Evolutionary conservation across 2,797 vertebrate genomes (phyloP), one percentile per base, ranked within the genome.

Genomic region (Dendrocincla tyrannina): DNA sequence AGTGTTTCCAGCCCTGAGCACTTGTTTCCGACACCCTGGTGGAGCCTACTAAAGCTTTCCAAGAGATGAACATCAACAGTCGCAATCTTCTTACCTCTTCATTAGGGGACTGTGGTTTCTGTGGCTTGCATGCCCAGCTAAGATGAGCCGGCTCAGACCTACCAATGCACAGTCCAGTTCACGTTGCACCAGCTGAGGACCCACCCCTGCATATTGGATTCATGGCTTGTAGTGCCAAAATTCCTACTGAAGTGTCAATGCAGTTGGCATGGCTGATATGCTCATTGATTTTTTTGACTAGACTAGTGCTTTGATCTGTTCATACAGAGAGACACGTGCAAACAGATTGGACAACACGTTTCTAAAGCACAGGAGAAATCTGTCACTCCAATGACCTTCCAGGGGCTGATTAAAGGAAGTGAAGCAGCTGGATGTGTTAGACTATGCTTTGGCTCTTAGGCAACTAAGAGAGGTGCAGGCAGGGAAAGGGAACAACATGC

Each of bases 381-480:
- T 92, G 92, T 95, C 53, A 55, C 78, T 85, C 84, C 0, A 0
- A 49, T 91, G 76, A 75, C 84, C 88, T 88, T 72, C 80, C 72
- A 63, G 27, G 28, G 53, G 23, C 67, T 67, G 76, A 78, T 82
- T 62, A 85, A 70, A 91, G 80, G 67, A 82, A 75, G 32, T 85
- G 53, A 70, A 90, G 46, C 83, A 94, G 64, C 87, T 90, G 89
- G 62, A 82, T 66, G 75, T 88, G 67, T 88, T 82, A 85, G 72
- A 75, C 50, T 59, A 4, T 22, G 62, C 62, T 82, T 85, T 85
- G 76, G 88, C 72, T 75, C 89, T 88, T 67, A 85, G 87, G 80
- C 84, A 92, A 85, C 80, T 62, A 19, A 25, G 17, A 67, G 75
- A 88, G 39, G 52, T 58, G 35, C 30, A 30, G 53, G 52, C 67